Conservation (phyloP, 2,797 vertebrate species). For the Notoglanidium macrostoma region DNA sequence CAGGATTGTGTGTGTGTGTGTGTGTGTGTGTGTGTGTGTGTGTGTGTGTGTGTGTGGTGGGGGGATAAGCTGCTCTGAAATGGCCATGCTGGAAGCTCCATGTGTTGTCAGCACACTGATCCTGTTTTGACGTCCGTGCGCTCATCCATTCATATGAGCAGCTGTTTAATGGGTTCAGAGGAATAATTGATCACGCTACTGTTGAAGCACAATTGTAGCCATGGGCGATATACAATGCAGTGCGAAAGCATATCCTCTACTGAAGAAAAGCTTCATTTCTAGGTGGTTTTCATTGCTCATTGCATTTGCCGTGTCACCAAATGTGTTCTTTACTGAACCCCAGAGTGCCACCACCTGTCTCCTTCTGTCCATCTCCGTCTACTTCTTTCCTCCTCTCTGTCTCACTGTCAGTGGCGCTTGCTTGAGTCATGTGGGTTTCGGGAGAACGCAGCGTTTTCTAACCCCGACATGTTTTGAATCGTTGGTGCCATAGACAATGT, state of each 20-base stretch:
- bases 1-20: not conserved
- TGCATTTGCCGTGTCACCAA: slow-evolving; percentile 46
- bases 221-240: not conserved
- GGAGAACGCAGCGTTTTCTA: not conserved
- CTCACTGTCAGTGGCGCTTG: slow-evolving; percentile 41
- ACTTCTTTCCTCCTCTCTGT: slow-evolving; percentile 18
- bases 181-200: slow-evolving; percentile 30
- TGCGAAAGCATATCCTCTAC: not conserved
- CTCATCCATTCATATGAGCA: slow-evolving; percentile 24
- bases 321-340: slow-evolving; percentile 36
- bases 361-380: not conserved
- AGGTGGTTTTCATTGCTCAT: slow-evolving; percentile 34
- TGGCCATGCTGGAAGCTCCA: slow-evolving; percentile 14
- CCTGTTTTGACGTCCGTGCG: not conserved
- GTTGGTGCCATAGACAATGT: not conserved
- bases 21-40: slow-evolving; percentile 18
- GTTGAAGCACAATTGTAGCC: not conserved
- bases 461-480: not conserved
- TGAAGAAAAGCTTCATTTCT: slow-evolving; percentile 12
- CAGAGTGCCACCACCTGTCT: slow-evolving; percentile 28
- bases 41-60: slow-evolving; percentile 7
- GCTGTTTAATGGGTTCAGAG: not conserved
- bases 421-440: slow-evolving; percentile 46
- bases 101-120: slow-evolving; percentile 13
- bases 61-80: slow-evolving; percentile 21